Base-by-base conservation (phyloP, 2,797 vertebrate species). In the Cuniculus paca region DNA sequence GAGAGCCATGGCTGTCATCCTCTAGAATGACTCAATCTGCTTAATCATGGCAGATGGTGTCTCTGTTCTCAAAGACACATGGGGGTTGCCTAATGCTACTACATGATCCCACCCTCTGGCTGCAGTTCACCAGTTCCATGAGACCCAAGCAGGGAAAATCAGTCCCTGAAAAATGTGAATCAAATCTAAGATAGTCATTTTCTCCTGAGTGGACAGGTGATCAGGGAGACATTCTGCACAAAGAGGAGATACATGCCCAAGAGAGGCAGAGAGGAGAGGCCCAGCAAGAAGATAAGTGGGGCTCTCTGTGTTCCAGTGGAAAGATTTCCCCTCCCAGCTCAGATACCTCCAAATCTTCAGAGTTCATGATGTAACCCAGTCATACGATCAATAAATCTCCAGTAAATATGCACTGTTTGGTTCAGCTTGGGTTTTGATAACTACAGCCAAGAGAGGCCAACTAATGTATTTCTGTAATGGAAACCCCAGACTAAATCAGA, bases 361-460 rank as follows among this genome's bases (percentile, higher is more conserved):
- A 94, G 72, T 63, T 80, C 56, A 72, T 19, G 72, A 90, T 50
- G 10, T 42, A 19, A 31, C 26, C 13, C 45, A 50, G n/a, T 63
- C 74, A 92, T 17, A 13, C 78, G 91, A 60, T 79, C 88, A 79
- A 45, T 50, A 63, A 85, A 72, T 45, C 34, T 34, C n/a, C 20
- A 79, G 16, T 77, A 60, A 63, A 88, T 31, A 50, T 17, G 48
- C 90, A 48, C 20, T 16, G 50, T 60, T 90, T 77, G 68, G 31
- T 68, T 90, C 81, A 85, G 48, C 61, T 63, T 95, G 68, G 34
- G 34, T 65, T 88, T 97, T 91, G 63, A 70, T 68, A 95, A 94
- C 2, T 58, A n/a, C 19, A 63, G 39, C 52, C 80, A 80, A 39
- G 28, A 87, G 31, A 80, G 39, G 52, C 65, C 52, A 74, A 31